Evolutionary conservation across 1,140 invertebrate genomes (phyloP).

Genomic region (Tetraneura akinire): DNA sequence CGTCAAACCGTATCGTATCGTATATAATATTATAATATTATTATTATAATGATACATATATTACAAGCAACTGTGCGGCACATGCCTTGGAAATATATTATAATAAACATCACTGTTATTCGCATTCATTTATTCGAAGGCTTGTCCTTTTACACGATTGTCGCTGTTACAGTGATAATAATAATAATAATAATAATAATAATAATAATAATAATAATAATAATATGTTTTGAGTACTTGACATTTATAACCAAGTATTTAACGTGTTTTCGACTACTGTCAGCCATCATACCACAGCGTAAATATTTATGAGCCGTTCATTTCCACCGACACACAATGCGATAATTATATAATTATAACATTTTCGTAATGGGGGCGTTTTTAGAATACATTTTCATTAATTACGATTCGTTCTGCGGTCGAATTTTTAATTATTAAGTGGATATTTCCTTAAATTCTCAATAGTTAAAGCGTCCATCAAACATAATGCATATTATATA

Average conservation of each 20-base stretch:
- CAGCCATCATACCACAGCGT: background rate
- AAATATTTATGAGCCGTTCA: constrained; percentile 24
- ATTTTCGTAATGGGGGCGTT: background rate
- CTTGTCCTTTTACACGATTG: too few species aligned
- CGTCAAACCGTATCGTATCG: too few species aligned
- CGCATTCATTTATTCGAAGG: too few species aligned
- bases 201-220: too few species aligned
- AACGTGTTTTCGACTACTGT: background rate
- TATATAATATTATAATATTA: too few species aligned
- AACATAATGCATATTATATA: background rate
- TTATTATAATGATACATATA: too few species aligned
- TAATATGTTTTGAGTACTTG: background rate
- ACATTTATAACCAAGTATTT: background rate
- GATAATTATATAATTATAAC: constrained; percentile 2
- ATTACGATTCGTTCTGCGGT: background rate
- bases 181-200: too few species aligned
- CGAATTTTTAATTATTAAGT: background rate
- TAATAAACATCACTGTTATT: too few species aligned
- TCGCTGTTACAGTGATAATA: too few species aligned
- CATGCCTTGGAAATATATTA: too few species aligned
- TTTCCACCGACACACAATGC: background rate
- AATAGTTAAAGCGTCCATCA: background rate
- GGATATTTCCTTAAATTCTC: background rate
- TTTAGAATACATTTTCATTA: background rate
- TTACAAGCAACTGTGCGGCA: too few species aligned